Conservation (phyloP, 2,113 vertebrate species). For the Cygnus atratus region DNA sequence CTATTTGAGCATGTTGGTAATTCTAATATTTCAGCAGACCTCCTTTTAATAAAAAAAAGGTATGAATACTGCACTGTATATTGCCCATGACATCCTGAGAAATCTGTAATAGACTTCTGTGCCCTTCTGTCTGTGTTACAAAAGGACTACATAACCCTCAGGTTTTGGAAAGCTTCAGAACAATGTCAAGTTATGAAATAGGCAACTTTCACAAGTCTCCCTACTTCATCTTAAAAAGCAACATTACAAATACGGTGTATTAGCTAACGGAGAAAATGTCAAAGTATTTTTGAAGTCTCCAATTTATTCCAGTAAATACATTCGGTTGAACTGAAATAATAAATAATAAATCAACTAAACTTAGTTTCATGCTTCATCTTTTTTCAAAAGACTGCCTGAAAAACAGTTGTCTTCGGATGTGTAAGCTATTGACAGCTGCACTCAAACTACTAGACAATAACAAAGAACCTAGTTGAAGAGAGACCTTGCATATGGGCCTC, state of each 20-base stretch:
- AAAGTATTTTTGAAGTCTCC: conserved; percentile 51
- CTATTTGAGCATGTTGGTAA: background rate
- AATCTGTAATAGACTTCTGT: background rate
- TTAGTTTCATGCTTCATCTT: conserved; percentile 68
- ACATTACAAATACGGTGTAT: background rate
- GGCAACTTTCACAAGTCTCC: background rate
- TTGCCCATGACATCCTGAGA: background rate
- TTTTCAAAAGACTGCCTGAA: conserved; percentile 64
- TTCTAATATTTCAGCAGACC: background rate
- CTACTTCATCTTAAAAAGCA: background rate
- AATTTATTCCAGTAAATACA: conserved; percentile 62
- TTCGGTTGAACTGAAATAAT: conserved; percentile 54
- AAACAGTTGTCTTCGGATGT: conserved; percentile 66
- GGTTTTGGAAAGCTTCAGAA: background rate
- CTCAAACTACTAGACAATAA: conserved; percentile 54
- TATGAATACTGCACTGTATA: background rate
- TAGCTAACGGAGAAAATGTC: conserved; percentile 51
- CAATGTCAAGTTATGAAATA: background rate
- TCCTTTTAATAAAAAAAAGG: background rate
- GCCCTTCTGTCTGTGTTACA: background rate
- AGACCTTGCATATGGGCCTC: conserved; percentile 37
- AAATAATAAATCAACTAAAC: conserved; percentile 70
- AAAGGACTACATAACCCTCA: background rate
- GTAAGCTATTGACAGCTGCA: conserved; percentile 69
- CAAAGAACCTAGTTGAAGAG: conserved; percentile 62